phyloP scores from a whole-genome alignment of 2,113 vertebrate species.

The Pipa parva region DNA sequence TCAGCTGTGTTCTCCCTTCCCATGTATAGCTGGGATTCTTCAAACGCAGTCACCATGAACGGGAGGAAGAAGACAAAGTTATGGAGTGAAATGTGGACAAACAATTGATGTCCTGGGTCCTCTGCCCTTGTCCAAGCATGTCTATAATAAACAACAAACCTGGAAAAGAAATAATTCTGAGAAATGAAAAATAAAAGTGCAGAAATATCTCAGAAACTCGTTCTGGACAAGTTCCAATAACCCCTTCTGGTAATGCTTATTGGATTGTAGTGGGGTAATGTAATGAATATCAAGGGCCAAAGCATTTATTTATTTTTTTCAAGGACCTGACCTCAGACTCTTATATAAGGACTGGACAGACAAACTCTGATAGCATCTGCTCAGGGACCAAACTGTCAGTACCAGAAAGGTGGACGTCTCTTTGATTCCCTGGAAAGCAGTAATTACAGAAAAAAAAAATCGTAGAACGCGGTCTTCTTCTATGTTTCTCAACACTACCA shows the following conservation, averaged over 20 bases:
- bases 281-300: not conserved
- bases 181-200: slow-evolving; percentile 1
- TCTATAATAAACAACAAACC: slow-evolving; percentile 9
- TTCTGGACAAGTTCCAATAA: slow-evolving; percentile 19
- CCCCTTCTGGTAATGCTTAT: not conserved
- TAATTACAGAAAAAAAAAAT: not conserved
- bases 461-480: too few relatives aligned
- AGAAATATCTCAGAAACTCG: slow-evolving; percentile 14
- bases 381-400: slow-evolving; percentile 23
- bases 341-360: slow-evolving; percentile 12
- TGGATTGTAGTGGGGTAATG: not conserved
- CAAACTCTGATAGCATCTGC: slow-evolving; percentile 30
- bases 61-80: slow-evolving; percentile 60
- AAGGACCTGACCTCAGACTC: slow-evolving; percentile 6
- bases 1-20: not conserved
- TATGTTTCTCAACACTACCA: not conserved
- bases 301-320: slow-evolving; percentile 35
- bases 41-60: slow-evolving; percentile 66
- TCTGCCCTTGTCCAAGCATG: not conserved
- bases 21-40: slow-evolving; percentile 87
- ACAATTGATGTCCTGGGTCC: not conserved
- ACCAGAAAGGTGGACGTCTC: slow-evolving; percentile 16
- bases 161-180: too few relatives aligned
- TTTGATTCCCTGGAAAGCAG: slow-evolving; percentile 6
- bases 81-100: slow-evolving; percentile 56